These are phyloP conservation scores for Meghimatium bilineatum DNA, from an alignment of 2,888 invertebrate genomes.

Conservation along the genomic window DNA sequence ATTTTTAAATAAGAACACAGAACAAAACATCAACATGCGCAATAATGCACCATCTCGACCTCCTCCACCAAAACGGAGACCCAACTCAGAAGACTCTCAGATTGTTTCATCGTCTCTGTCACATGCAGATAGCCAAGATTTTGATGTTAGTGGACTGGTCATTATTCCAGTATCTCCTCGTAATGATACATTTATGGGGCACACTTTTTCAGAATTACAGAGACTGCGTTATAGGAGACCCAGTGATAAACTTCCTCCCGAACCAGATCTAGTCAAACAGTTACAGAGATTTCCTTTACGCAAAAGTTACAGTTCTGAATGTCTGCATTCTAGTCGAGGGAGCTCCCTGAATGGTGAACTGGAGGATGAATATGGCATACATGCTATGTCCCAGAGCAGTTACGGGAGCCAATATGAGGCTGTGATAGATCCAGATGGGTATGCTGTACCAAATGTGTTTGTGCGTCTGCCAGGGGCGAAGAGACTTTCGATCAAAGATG, in stretches of 20 bases:
- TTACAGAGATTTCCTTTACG: constrained; percentile 56
- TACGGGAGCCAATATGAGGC: constrained; percentile 59
- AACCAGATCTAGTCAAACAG: constrained; percentile 18
- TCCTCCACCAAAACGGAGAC: constrained; percentile 51
- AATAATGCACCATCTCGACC: constrained; percentile 52
- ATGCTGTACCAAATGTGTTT: constrained; percentile 67
- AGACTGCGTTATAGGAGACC: constrained; percentile 40
- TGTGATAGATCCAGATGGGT: constrained; percentile 69
- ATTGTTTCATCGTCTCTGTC: not conserved
- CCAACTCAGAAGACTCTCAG: constrained; percentile 44
- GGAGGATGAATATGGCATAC: not conserved
- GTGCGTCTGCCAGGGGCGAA: constrained; percentile 22
- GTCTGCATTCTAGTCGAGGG: constrained; percentile 58
- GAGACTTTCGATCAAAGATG: constrained; percentile 18
- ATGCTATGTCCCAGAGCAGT: constrained; percentile 15
- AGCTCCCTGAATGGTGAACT: constrained; percentile 56
- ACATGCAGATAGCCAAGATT: not conserved
- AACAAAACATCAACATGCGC: constrained; percentile 14
- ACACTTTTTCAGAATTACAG: constrained; percentile 3
- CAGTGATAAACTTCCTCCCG: constrained; percentile 47
- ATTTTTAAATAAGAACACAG: not conserved
- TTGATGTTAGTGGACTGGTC: constrained; percentile 29
- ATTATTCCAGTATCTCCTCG: constrained; percentile 43
- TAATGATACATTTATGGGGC: not conserved
- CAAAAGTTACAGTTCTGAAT: constrained; percentile 69